Conservation (phyloP, 2,888 invertebrate species). For the Galeruca laticollis region DNA sequence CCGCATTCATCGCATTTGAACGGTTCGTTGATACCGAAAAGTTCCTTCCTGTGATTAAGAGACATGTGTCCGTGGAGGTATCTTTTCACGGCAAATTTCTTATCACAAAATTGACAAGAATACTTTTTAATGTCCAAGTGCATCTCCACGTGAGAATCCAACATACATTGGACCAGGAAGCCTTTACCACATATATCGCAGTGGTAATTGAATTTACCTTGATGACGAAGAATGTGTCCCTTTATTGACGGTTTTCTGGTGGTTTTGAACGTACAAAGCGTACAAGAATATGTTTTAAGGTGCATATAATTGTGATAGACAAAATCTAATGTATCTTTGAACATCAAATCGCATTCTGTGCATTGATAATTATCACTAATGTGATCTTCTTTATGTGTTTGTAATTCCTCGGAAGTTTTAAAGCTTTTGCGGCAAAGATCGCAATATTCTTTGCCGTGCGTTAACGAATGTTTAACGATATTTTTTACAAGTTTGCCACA, state of each 20-base stretch:
- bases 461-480: conserved; percentile 30
- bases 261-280: conserved; percentile 51
- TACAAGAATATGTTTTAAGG: conserved; percentile 48
- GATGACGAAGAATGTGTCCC: conserved; percentile 53
- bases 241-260: conserved; percentile 48
- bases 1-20: conserved; percentile 58
- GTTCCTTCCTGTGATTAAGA: conserved; percentile 59
- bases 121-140: conserved; percentile 59
- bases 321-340: conserved; percentile 49
- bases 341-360: conserved; percentile 53
- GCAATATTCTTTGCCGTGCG: conserved; percentile 40
- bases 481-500: conserved; percentile 45
- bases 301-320: conserved; percentile 51
- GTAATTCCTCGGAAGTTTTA: conserved; percentile 26
- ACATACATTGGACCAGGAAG: conserved; percentile 51
- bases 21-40: conserved; percentile 55
- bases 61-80: conserved; percentile 57
- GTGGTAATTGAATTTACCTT: conserved; percentile 51
- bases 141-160: conserved; percentile 58
- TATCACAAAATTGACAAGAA: conserved; percentile 59
- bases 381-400: conserved; percentile 53
- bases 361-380: conserved; percentile 55
- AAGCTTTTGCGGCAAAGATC: conserved; percentile 47
- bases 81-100: conserved; percentile 56
- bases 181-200: conserved; percentile 59